phyloP scores from a whole-genome alignment of 2,888 invertebrate species.

The Drosophila cracens region DNA sequence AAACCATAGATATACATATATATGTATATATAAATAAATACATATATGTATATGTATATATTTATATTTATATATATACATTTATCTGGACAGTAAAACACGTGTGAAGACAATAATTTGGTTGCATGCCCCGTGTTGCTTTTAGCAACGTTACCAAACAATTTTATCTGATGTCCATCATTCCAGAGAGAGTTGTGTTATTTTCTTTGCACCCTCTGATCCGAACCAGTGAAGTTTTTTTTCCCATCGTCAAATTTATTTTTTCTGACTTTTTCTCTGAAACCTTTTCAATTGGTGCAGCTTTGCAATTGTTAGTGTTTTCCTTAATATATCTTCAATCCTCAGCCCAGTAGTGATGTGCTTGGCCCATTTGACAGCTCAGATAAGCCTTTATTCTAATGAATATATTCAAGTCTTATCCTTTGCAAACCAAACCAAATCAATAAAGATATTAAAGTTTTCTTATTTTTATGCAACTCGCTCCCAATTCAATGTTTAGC shows the following conservation, averaged over 20 bases:
- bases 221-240: no score
- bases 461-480: no score
- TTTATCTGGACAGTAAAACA: neutral
- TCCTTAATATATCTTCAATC: neutral
- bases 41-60: neutral
- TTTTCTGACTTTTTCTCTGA: no score
- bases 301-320: neutral
- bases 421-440: no score
- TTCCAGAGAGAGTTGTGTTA: neutral
- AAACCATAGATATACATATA: neutral
- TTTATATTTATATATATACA: neutral
- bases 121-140: neutral
- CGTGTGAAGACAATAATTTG: neutral
- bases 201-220: no score
- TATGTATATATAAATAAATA: neutral
- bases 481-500: no score
- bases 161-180: neutral
- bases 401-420: neutral
- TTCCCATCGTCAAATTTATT: no score
- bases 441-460: no score
- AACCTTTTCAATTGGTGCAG: no score
- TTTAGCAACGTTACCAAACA: neutral
- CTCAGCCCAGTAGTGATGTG: neutral
- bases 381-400: neutral
- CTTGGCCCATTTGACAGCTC: neutral